Evolutionary conservation across 2,797 vertebrate genomes (phyloP).

Genomic region (Threskiornis aethiopicus): DNA sequence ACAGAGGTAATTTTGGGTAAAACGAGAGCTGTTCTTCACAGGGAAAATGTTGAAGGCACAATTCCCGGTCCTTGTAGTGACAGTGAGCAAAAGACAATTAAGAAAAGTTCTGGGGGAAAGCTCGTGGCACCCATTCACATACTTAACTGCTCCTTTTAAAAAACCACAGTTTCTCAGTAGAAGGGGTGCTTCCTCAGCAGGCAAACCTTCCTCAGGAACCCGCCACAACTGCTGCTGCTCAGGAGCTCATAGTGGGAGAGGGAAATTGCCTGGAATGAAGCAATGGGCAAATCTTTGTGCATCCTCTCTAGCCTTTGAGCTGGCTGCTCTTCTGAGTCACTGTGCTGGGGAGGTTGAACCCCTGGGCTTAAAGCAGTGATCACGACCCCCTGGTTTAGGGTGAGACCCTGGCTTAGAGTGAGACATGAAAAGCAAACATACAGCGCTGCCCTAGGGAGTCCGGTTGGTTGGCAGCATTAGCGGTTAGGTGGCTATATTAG

Average conservation of each 20-base stretch:
- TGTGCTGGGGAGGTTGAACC: background rate
- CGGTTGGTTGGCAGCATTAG: slow-evolving; percentile 23
- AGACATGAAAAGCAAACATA: slow-evolving; percentile 38
- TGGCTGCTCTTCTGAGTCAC: background rate
- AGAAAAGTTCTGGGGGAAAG: background rate
- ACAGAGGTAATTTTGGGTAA: background rate
- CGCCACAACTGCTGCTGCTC: background rate
- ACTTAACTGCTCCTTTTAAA: background rate
- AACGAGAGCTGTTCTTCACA: background rate
- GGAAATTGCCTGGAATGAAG: background rate
- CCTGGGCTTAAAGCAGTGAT: background rate
- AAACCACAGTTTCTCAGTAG: background rate
- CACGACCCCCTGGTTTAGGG: background rate
- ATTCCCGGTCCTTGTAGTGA: background rate
- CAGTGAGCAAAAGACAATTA: background rate
- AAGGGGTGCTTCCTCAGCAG: background rate
- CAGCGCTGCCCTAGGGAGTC: background rate
- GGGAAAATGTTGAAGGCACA: background rate
- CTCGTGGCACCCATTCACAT: background rate
- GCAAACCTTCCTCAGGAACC: background rate
- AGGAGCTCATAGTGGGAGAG: background rate
- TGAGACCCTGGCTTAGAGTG: slow-evolving; percentile 8
- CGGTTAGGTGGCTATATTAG: slow-evolving; percentile 62
- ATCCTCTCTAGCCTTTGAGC: background rate
- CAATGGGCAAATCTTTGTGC: background rate